Percentiles rank a stretch among this genome's conserved stretches.
phyloP scores from a whole-genome alignment of 1,140 invertebrate species.

The Eumeta japonica region DNA sequence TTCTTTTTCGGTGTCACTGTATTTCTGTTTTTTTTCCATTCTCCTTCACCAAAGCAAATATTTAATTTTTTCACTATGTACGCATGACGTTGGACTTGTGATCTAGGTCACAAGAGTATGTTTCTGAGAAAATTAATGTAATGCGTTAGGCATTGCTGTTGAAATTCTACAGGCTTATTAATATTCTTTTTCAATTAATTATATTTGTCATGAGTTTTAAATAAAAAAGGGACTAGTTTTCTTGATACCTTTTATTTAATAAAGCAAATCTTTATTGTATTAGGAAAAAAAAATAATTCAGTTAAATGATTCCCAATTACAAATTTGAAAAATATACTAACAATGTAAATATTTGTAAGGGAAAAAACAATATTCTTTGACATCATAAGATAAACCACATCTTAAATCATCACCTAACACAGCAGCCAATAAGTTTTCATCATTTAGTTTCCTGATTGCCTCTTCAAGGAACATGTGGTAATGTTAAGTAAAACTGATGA shows the following conservation, averaged over 20 bases:
- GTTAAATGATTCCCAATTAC: too few relatives aligned
- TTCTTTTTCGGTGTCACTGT: too few relatives aligned
- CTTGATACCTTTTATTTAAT: slow-evolving; percentile 7
- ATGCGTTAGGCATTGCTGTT: slow-evolving; percentile 6
- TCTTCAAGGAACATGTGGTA: slow-evolving; percentile 11
- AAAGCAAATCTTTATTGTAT: slow-evolving; percentile 3
- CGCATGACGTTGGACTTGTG: too few relatives aligned
- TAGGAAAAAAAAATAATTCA: slow-evolving; percentile 9
- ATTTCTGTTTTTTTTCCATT: too few relatives aligned
- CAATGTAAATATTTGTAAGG: slow-evolving; percentile 7
- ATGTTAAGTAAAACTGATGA: slow-evolving; percentile 11
- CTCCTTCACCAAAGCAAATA: too few relatives aligned
- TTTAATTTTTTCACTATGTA: too few relatives aligned
- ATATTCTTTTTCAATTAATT: slow-evolving; percentile 3
- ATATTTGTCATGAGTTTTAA: slow-evolving; percentile 7
- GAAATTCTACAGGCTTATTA: slow-evolving; percentile 6
- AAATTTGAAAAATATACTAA: slow-evolving; percentile 11
- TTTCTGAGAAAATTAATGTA: slow-evolving; percentile 8
- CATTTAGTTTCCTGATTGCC: slow-evolving; percentile 8
- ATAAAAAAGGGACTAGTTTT: slow-evolving; percentile 7
- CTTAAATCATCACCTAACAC: slow-evolving; percentile 9
- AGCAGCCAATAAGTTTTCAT: slow-evolving; percentile 9
- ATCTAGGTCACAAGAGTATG: slow-evolving; percentile 7
- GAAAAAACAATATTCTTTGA: too few relatives aligned
- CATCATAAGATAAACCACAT: slow-evolving; percentile 9